Conservation (phyloP, 1,140 invertebrate species). For the Heliconius hewitsoni region DNA sequence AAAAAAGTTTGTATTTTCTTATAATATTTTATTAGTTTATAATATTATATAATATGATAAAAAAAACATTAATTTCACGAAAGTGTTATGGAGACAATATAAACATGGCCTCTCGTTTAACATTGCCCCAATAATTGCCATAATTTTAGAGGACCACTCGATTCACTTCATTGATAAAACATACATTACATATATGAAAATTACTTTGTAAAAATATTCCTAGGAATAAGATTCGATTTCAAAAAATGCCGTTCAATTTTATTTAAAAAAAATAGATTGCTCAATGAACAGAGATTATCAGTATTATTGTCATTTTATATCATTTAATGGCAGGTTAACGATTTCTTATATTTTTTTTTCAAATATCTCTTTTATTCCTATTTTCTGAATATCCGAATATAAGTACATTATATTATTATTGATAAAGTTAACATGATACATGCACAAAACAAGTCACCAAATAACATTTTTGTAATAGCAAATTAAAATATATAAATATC, state of each 20-base stretch:
- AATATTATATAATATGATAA: not conserved
- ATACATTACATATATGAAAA: not conserved
- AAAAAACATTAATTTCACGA: not conserved
- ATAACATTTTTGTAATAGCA: not conserved
- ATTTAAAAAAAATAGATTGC: constrained; percentile 29
- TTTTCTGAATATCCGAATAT: not conserved
- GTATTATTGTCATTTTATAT: constrained; percentile 30
- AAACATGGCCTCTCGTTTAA: constrained; percentile 13
- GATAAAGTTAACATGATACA: not conserved
- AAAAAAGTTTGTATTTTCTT: not conserved
- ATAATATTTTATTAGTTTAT: constrained; percentile 4
- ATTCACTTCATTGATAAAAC: constrained; percentile 21
- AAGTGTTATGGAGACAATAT: constrained; percentile 8
- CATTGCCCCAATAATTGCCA: constrained; percentile 31
- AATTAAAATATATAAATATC: not conserved
- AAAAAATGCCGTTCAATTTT: constrained; percentile 19
- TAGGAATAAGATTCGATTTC: constrained; percentile 11
- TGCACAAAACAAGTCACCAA: not conserved
- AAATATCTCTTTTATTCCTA: not conserved
- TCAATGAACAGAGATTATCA: constrained; percentile 34
- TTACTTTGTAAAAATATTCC: constrained; percentile 13
- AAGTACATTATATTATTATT: not conserved
- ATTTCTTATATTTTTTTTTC: not conserved
- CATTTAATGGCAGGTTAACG: not conserved
- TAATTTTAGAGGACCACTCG: constrained; percentile 35